phyloP scores from a whole-genome alignment of 2,113 vertebrate genomes.

The Tiliqua scincoides region DNA sequence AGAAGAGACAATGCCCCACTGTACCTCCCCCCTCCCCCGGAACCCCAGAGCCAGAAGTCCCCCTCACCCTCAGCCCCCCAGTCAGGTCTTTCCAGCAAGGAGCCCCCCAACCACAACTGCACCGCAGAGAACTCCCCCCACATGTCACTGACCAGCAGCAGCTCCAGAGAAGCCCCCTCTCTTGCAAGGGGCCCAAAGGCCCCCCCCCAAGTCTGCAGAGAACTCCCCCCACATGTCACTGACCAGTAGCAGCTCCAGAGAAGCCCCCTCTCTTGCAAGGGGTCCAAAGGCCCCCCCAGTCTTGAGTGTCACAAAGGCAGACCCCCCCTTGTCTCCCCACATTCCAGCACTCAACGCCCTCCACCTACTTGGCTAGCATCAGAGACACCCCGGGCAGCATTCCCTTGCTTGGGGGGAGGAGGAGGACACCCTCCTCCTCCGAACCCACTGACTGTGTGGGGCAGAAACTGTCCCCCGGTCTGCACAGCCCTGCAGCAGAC shows the following conservation, averaged over 20 bases:
- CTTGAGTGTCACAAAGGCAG: neutral
- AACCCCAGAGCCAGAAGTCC: neutral
- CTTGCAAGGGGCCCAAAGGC: no score
- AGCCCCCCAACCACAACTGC: neutral
- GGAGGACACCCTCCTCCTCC: neutral
- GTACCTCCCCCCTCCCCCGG: neutral
- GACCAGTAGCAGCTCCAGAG: fast-evolving
- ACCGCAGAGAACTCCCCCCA: neutral
- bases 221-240: neutral
- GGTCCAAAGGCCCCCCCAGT: neutral
- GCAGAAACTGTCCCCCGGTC: neutral
- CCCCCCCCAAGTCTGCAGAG: neutral
- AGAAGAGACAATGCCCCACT: neutral
- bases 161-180: neutral
- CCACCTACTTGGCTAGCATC: neutral
- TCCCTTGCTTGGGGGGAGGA: no score
- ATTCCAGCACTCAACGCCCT: neutral
- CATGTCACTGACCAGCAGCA: no score
- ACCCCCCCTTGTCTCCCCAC: neutral
- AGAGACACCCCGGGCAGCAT: neutral
- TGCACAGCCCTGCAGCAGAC: neutral
- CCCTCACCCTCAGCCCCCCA: neutral
- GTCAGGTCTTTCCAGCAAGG: neutral
- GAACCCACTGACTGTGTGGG: no score
- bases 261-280: neutral